phyloP scores from a whole-genome alignment of 2,113 vertebrate genomes.

The Aspiorhynchus laticeps region DNA sequence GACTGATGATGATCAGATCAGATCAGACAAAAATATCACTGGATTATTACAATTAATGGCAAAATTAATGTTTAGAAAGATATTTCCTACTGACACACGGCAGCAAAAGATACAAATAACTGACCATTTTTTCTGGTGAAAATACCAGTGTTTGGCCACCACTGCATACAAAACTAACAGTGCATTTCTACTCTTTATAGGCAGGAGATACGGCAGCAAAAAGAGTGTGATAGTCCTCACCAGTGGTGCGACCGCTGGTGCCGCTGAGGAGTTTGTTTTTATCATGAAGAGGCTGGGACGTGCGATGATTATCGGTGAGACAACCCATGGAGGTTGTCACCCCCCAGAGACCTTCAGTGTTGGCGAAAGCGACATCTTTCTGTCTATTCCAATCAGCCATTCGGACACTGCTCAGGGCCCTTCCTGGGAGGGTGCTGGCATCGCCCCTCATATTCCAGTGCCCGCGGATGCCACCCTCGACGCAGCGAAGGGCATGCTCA shows the following conservation, averaged over 20 bases:
- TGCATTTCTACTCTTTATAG: too few species aligned
- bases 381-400: slow-evolving; percentile 84
- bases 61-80: too few species aligned
- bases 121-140: too few species aligned
- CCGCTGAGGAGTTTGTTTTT: slow-evolving; percentile 91
- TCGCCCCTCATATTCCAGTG: slow-evolving; percentile 81
- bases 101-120: too few species aligned
- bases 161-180: too few species aligned
- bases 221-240: slow-evolving; percentile 87
- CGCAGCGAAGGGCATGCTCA: slow-evolving; percentile 84
- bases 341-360: slow-evolving; percentile 82
- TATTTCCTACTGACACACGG: too few species aligned
- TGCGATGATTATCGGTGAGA: slow-evolving; percentile 88
- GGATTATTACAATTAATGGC: too few species aligned
- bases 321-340: slow-evolving; percentile 84
- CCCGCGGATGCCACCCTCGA: slow-evolving; percentile 78
- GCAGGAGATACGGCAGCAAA: slow-evolving; percentile 69
- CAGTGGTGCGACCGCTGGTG: slow-evolving; percentile 81
- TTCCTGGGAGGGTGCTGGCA: slow-evolving; percentile 88
- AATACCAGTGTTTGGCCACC: too few species aligned
- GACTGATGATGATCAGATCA: too few species aligned
- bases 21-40: too few species aligned
- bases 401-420: slow-evolving; percentile 76
- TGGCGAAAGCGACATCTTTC: slow-evolving; percentile 82
- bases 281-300: slow-evolving; percentile 90